Evolutionary conservation across 2,888 invertebrate species (phyloP), one percentile per base, ranked within the genome.

Genomic region (Sphecodes monilicornis): DNA sequence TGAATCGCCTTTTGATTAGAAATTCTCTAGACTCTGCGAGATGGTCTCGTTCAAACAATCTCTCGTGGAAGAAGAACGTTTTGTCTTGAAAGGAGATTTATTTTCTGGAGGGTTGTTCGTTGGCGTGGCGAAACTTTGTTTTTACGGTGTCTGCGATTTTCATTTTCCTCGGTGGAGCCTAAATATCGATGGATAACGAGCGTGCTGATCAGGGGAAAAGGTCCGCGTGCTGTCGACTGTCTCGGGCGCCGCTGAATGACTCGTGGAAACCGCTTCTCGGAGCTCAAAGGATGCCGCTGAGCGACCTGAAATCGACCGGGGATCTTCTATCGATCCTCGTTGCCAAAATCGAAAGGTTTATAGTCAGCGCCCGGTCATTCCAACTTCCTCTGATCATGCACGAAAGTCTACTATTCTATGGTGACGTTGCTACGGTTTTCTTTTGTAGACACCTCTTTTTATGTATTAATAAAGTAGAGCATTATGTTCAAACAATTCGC

Each of bases 231-330:
- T 50, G 39, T 32, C 80, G 78, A 89, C 89, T 90, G 91, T 87
- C 86, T 50, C 88, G 91, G 93, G 92, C 93, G 93, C 93, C 93
- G 90, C 91, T 88, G 87, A 86, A 92, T 93, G 93, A 93, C 93
- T 92, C 80, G 85, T 89, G 81, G 80, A 91, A 92, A 83, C 22
- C 85, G 76, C 76, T 76, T 73, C 77, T 76, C 69, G 36, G 72
- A 68, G 43, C 66, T 78, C 84, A 87, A 89, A 87, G 90, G 82
- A 80, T 50, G 80, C 90, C 90, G 90, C 85, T 50, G 16, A 36
- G 18, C 22, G 77, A 79, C 66, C 78, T 81, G 84, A 84, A 86
- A 90, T 68, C 68, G 77, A 86, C 57, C 81, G 77, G 11, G 13
- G 43, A 64, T 41, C 16, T 46, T 75, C 26, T 39, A 22, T 36